Conservation (phyloP, 2,113 vertebrate species). For the Sander vitreus region DNA sequence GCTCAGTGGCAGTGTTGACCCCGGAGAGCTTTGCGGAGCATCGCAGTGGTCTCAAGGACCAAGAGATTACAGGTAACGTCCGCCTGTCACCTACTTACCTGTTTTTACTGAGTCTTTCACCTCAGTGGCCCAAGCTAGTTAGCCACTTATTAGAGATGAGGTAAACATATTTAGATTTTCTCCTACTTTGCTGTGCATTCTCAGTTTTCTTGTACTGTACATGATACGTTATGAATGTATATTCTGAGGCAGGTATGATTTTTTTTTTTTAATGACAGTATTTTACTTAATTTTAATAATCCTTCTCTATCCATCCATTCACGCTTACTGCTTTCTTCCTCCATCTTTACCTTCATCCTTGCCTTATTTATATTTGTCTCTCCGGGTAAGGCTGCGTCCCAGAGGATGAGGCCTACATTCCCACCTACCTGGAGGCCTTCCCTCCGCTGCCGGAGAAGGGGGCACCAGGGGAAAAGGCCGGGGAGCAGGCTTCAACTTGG, state of each 20-base stretch:
- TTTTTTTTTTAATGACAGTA: not conserved
- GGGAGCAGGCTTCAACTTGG: conserved; percentile 79
- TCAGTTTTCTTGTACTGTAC: not conserved
- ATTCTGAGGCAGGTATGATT: too few species aligned
- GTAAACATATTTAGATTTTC: not conserved
- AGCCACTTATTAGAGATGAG: not conserved
- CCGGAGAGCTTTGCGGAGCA: conserved; percentile 88
- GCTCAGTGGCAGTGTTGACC: conserved; percentile 87
- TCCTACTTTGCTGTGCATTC: not conserved
- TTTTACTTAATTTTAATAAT: not conserved
- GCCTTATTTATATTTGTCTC: conserved; percentile 25
- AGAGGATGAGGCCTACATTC: conserved; percentile 86
- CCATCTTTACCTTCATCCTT: not conserved
- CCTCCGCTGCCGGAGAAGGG: conserved; percentile 86
- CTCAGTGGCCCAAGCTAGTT: too few species aligned
- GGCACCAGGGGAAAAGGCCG: conserved; percentile 80
- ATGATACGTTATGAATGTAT: not conserved
- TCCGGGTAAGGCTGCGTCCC: conserved; percentile 81
- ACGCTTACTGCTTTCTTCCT: conserved; percentile 6
- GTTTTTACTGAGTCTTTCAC: not conserved
- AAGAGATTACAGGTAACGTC: conserved; percentile 81
- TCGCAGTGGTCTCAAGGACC: conserved; percentile 84
- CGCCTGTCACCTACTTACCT: not conserved
- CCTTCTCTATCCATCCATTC: not conserved
- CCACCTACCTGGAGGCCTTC: conserved; percentile 86